A percentile compares a stretch with the other conserved stretches of the same genome.
These are phyloP conservation scores for Metalampra italica DNA, from an alignment of 2,888 invertebrate genomes.

Conservation along the genomic window DNA sequence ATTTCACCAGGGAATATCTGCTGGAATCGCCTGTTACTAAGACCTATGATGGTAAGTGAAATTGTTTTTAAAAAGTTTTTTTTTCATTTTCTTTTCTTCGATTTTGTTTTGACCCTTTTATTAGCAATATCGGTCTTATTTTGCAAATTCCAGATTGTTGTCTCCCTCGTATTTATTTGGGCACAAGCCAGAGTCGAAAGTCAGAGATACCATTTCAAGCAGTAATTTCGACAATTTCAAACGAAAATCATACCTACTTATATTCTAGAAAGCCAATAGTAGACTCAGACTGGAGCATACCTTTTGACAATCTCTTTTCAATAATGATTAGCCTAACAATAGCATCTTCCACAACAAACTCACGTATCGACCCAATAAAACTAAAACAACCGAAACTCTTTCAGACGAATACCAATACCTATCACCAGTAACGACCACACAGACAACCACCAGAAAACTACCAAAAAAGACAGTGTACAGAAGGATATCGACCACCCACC, in stretches of 20 bases:
- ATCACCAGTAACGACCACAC: conserved; percentile 53
- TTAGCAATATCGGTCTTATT: too few relatives aligned
- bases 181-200: too few relatives aligned
- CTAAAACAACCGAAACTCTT: conserved; percentile 13
- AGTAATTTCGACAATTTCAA: too few relatives aligned
- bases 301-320: too few relatives aligned
- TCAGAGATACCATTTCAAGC: too few relatives aligned
- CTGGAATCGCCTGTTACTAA: conserved; percentile 68
- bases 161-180: too few relatives aligned
- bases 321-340: not conserved
- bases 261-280: too few relatives aligned
- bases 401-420: conserved; percentile 70
- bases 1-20: conserved; percentile 67
- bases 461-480: conserved; percentile 54
- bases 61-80: not conserved
- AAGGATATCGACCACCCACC: conserved; percentile 53
- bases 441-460: conserved; percentile 40
- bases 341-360: conserved; percentile 5
- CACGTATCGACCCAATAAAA: not conserved
- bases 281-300: too few relatives aligned
- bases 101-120: conserved; percentile 1
- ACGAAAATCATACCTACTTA: too few relatives aligned
- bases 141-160: too few relatives aligned
- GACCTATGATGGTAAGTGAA: conserved; percentile 61
- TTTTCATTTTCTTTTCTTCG: not conserved